A percentile compares a stretch with the other conserved stretches of the same genome.
Conservation (phyloP, 2,797 vertebrate genomes). For the Nannoperca australis region DNA sequence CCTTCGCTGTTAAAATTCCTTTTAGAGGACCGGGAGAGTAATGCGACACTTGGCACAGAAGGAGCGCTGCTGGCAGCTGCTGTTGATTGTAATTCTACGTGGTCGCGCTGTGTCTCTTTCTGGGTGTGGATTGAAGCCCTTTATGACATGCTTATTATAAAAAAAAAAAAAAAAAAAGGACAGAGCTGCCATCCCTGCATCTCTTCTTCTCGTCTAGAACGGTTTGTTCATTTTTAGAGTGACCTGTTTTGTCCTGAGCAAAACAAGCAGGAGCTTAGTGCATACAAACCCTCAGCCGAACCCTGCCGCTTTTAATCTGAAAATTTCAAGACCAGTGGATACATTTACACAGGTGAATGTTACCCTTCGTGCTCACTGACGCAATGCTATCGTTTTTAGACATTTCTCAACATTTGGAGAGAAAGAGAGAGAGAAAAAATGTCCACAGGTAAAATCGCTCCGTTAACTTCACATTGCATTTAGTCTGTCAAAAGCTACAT, state of each 20-base stretch:
- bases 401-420: constrained; percentile 11
- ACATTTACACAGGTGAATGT: constrained; percentile 43
- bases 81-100: constrained; percentile 78
- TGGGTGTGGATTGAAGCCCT: constrained; percentile 79
- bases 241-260: constrained; percentile 83
- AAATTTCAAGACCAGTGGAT: constrained; percentile 49
- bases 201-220: constrained; percentile 54
- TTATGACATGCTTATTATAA: constrained; percentile 75
- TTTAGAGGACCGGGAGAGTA: constrained; percentile 62
- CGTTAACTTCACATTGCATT: constrained; percentile 21
- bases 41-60: constrained; percentile 74
- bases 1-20: constrained; percentile 66
- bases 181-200: constrained; percentile 77
- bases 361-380: constrained; percentile 22
- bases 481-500: constrained; percentile 12
- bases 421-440: not conserved
- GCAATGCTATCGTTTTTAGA: not conserved
- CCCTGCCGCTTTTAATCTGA: constrained; percentile 52
- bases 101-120: constrained; percentile 71
- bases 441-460: constrained; percentile 10
- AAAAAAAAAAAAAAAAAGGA: constrained; percentile 34
- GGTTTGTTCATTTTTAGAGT: constrained; percentile 65
- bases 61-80: constrained; percentile 75
- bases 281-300: constrained; percentile 70
- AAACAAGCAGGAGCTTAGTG: constrained; percentile 82